Base-by-base conservation (phyloP, 2,797 vertebrate genomes). In the Crax fasciolata region DNA sequence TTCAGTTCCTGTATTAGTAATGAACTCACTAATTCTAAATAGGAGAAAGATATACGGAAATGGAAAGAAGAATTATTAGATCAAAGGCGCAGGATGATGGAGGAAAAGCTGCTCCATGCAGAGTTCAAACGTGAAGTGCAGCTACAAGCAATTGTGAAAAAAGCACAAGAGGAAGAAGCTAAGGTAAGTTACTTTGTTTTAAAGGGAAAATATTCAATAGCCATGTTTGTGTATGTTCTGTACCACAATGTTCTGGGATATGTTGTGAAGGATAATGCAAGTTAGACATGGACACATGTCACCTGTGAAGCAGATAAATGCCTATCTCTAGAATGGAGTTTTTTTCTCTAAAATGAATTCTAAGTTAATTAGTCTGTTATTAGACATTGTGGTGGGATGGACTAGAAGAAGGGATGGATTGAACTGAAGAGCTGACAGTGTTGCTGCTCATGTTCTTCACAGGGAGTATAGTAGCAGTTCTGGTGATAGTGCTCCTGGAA, bases 41-140 rank as follows among this genome's bases (percentile, higher is more conserved):
- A 99, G 99, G 99, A 99, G 97, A 99, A 99, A 86, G 99, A 99
- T 95, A 99, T 99, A 38, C 98, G 99, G 58, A 99, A 99, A 93
- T 99, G 99, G 99, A 99, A 99, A 92, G 99, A 99, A 94, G 99
- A 99, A 96, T 96, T 99, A 89, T 80, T 99, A 74, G 99, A 99
- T 92, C 99, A 99, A 84, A 98, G 99, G 38, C 98, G 99, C 39
- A 98, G 96, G 85, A 99, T 99, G 99, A 99, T 99, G 99, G 99
- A 99, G 80, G 99, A 99, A 97, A 99, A 99, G 87, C 97, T 99
- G 51, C 98, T 99, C 72, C 99, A 99, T 67, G 99, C 99, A 0
- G 99, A 99, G 96, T 99, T 99, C 84, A 99, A 99, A 96, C 98
- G 99, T 43, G 99, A 99, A 93, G 98, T 99, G 54, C 99, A 99